Base-by-base conservation (phyloP, 1,140 invertebrate genomes). In the Musca domestica region DNA sequence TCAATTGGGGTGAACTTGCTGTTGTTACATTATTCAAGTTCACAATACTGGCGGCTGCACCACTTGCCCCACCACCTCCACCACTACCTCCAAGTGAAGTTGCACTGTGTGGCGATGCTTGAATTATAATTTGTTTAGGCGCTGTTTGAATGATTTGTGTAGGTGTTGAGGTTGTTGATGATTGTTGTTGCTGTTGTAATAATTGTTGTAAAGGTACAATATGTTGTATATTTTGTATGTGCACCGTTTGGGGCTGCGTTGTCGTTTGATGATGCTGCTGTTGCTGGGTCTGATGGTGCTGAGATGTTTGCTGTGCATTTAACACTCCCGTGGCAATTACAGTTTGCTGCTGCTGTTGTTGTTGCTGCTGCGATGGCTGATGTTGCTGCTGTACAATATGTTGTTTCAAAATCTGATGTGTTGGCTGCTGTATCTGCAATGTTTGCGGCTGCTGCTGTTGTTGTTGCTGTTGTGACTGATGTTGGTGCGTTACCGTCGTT, bases 81-180 rank as follows among this genome's bases (percentile, higher is more conserved):
- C 27, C 19, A 7, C 27, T 12, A 3, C 27, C 19, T 6, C 56
- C 56, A 1, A 72, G 67, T 7, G 74, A 68, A 14, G 73, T 76
- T 34, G 73, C 71, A 67, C 68, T 72, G n/a, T 71, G 74, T 66
- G 69, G 72, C 15, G 64, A 61, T 20, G 69, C 56, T 56, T 71
- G 78, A 68, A 78, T 68, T 51, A 80, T 74, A 46, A 80, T 76
- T 67, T 78, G 76, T 64, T 76, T 78, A 1, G 78, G 70, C 48
- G 76, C 70, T 47, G 71, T 71, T 51, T 74, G 77, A 52, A 72
- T 49, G 48, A 72, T 73, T 64, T 70, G 66, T 47, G 58, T 49
- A 6, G 30, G 48, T 14, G 47, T 67, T 14, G 20, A 25, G 47
- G 58, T 65, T 47, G 66, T 34, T 34, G 63, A 48, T 25, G 64